Conservation (phyloP, 2,888 invertebrate species). For the Netelia inedita region DNA sequence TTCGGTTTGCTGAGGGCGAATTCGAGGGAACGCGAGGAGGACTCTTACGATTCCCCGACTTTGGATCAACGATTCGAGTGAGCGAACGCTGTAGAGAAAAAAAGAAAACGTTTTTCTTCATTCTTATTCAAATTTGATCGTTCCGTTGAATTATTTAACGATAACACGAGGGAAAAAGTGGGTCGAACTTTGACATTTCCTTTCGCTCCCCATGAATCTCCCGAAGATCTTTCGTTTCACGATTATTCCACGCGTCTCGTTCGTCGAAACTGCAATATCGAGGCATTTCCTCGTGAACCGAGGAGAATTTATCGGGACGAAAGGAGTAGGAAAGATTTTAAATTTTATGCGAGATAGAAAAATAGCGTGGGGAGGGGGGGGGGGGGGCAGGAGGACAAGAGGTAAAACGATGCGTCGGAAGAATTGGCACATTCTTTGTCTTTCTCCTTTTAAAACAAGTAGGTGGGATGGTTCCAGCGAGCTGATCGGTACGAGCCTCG, state of each 20-base stretch:
- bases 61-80: conserved; percentile 72
- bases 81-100: conserved; percentile 39
- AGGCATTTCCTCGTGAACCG: conserved; percentile 42
- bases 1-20: conserved; percentile 50
- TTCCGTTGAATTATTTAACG: not conserved
- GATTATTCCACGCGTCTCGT: conserved; percentile 32
- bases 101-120: not conserved
- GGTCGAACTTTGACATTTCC: not conserved
- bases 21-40: conserved; percentile 69
- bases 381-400: not conserved
- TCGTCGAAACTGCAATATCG: conserved; percentile 33
- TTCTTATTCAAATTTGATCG: not conserved
- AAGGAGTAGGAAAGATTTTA: conserved; percentile 5
- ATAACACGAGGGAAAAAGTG: not conserved
- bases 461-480: conserved; percentile 76
- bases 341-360: not conserved
- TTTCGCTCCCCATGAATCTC: conserved; percentile 21
- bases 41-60: conserved; percentile 67
- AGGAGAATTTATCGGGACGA: not conserved
- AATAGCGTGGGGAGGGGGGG: not conserved
- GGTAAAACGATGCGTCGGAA: not conserved
- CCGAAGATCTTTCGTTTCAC: not conserved
- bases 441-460: conserved; percentile 65
- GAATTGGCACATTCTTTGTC: conserved; percentile 17
- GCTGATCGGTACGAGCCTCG: conserved; percentile 70